phyloP scores from a whole-genome alignment of 1,140 invertebrate genomes.

The Euwallacea fornicatus region DNA sequence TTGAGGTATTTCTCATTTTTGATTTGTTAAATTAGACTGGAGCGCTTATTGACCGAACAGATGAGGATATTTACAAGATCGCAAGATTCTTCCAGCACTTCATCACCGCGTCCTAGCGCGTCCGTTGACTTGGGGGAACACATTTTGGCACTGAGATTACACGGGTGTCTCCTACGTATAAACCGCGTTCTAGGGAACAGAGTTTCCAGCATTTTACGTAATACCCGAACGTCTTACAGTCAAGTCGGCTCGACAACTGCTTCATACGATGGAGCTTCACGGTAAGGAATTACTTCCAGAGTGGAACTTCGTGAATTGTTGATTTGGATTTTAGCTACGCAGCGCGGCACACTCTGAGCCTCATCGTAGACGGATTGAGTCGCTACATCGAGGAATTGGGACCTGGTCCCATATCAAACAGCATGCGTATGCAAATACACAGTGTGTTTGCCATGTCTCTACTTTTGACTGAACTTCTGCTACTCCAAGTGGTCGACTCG shows the following conservation, averaged over 20 bases:
- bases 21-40: slow-evolving; percentile 18
- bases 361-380: slow-evolving; percentile 50
- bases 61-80: slow-evolving; percentile 31
- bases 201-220: slow-evolving; percentile 26
- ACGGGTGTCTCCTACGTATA: slow-evolving; percentile 45
- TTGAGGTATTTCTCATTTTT: not conserved
- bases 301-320: not conserved
- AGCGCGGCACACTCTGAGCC: slow-evolving; percentile 51
- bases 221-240: slow-evolving; percentile 1
- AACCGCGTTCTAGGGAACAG: slow-evolving; percentile 41
- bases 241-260: slow-evolving; percentile 39
- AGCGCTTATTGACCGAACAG: slow-evolving; percentile 36
- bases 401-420: slow-evolving; percentile 25
- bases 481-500: slow-evolving; percentile 50
- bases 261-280: slow-evolving; percentile 45
- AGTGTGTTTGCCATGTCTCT: slow-evolving; percentile 46
- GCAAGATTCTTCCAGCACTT: not conserved
- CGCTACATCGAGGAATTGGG: slow-evolving; percentile 43
- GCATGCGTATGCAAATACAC: slow-evolving; percentile 41
- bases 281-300: slow-evolving; percentile 25
- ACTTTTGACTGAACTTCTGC: slow-evolving; percentile 47
- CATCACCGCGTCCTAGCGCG: slow-evolving; percentile 1
- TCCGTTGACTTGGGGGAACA: slow-evolving; percentile 45
- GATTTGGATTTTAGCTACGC: slow-evolving; percentile 37
- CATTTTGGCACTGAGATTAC: slow-evolving; percentile 43